Evolutionary conservation across 2,113 vertebrate genomes (phyloP).

Genomic region (Illadopsis cleaveri): DNA sequence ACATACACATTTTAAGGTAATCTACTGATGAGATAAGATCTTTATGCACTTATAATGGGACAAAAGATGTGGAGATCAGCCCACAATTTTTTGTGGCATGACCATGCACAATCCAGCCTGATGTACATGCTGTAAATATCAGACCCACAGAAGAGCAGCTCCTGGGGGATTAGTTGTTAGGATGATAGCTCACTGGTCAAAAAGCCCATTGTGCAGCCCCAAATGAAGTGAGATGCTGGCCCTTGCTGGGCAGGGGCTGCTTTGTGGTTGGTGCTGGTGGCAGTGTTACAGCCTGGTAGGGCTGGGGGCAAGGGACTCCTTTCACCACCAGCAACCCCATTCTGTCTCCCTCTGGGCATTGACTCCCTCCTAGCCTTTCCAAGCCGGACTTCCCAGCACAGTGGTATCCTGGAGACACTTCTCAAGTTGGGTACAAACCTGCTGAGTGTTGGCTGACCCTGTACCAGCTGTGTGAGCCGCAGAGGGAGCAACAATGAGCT

Average conservation of each 20-base stretch:
- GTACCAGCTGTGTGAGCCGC: neutral
- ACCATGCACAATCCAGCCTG: neutral
- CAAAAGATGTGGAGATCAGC: neutral
- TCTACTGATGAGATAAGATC: neutral
- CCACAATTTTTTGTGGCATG: accelerated
- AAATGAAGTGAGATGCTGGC: accelerated
- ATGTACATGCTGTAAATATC: neutral
- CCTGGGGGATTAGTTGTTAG: neutral
- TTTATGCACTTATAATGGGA: neutral
- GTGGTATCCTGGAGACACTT: neutral
- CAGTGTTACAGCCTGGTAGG: accelerated
- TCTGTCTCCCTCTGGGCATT: neutral
- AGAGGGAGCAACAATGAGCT: accelerated
- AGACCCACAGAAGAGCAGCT: neutral
- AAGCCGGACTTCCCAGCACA: neutral
- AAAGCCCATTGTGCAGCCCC: neutral
- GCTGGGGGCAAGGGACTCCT: accelerated
- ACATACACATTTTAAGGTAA: neutral
- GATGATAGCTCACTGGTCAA: neutral
- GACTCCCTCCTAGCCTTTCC: neutral
- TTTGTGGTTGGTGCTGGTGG: accelerated
- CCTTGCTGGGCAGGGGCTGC: neutral
- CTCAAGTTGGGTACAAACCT: neutral
- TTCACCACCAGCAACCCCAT: accelerated
- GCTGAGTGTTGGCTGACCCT: accelerated